Base-by-base conservation (phyloP, 64 coral and sea anemone species). In the Catalaphyllia jardinei region DNA sequence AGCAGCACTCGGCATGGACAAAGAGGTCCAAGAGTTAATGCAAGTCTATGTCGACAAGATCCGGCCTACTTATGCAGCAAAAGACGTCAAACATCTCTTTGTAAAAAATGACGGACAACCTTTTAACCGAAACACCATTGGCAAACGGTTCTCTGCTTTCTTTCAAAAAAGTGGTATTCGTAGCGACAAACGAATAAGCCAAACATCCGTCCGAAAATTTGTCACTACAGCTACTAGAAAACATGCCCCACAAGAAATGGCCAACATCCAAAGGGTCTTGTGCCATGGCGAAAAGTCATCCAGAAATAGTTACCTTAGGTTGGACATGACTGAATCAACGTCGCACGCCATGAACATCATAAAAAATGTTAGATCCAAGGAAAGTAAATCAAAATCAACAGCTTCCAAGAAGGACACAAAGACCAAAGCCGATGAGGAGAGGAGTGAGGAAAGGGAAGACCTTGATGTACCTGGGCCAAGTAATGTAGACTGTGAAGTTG, bases 1-100 rank as follows among this genome's bases (percentile, higher is more conserved):
- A 39, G 87, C 87, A 8, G 67, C 76, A 11, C 16, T 89, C 0
- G 75, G 87, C 0, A 65, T 89, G 60, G 76, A 89, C 50, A 3
- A 22, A 1, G 75, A 89, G 24, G 1, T 79, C 4, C 87, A 79
- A 29, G 2, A 29, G 1, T 2, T 64, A 0, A 89, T 89, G 87
- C 24, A 67, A 0, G 12, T 67, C 0, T 89, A 69, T 20, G 29
- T 79, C 0, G 19, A 50, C 0, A 25, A 79, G 8, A 89, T 72
- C 8, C 11, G 75, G 0, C 87, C 75, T 17, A 27, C 19, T 0
- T 33, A 29, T 14, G 71, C 71, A 11, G 20, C 10, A 74, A 18
- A 27, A 0, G 31, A 31, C 18, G 50, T 18, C 14, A 19, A 74
- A 20, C 52, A 30, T 10, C 46, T 87, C 14, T 74, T 75, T 24